Evolutionary conservation across 2,113 vertebrate genomes (phyloP), one percentile per base, ranked within the genome.

Genomic region (Cyanoderma ruficeps): DNA sequence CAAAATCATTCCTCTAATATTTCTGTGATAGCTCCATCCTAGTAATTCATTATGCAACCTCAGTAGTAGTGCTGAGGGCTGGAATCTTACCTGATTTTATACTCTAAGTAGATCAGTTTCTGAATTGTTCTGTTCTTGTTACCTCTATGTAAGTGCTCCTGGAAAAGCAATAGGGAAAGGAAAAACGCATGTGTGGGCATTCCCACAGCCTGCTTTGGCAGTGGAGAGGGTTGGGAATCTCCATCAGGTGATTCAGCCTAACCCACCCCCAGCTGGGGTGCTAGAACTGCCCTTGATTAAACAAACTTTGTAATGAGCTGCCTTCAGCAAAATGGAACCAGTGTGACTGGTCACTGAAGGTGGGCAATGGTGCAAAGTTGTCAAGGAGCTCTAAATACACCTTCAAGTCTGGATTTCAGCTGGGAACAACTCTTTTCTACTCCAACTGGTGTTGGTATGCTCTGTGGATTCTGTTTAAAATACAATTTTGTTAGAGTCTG

Each of bases 311-410:
- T 11, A 13, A 53, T 28, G 30, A 53, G 41, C 19, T 44, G 13
- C 22, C 35, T 44, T 57, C 50, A 83, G 86, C 53, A 47, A 6
- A n/a, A 35, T 1, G 8, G n/a, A 28, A 9, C 37, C 61, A 9
- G 2, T 35, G 35, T 0, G 1, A 39, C 18, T 42, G 56, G 52
- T 31, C 37, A 4, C 30, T 35, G 67, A 4, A 16, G 46, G 57
- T n/a, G 35, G 22, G 12, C 6, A 13, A 8, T 30, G 60, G 37
- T 44, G 63, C 59, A 44, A 3, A 75, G 69, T 6, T 71, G 49
- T 52, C 3, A 5, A 14, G 33, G 30, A 56, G 28, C 46, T 82
- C 37, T 2, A 11, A 57, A 59, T 5, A 28, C 6, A 16, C 46
- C 35, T 37, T 6, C 27, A 24, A 14, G 27, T 33, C 27, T 37